Conservation (phyloP, 2,113 vertebrate species). For the Taurulus bubalis region DNA sequence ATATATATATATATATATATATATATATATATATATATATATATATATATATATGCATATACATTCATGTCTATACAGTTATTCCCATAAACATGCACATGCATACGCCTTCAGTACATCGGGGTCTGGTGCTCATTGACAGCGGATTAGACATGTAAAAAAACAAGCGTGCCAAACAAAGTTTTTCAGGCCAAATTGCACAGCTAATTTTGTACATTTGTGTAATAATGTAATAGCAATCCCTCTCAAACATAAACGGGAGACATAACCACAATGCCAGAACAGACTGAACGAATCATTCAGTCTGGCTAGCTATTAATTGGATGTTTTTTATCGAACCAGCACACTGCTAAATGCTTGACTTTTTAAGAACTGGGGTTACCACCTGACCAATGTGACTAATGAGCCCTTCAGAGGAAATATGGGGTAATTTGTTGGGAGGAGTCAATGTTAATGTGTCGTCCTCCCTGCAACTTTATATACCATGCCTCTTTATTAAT, state of each 20-base stretch:
- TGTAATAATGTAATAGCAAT: not conserved
- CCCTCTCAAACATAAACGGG: not conserved
- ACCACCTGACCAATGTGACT: not conserved
- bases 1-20: too few species aligned
- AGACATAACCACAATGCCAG: not conserved
- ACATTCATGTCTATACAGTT: not conserved
- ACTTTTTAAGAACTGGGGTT: not conserved
- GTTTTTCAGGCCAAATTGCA: not conserved
- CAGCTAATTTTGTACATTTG: not conserved
- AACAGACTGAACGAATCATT: too few species aligned
- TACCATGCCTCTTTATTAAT: slow-evolving; percentile 17
- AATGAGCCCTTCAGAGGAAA: slow-evolving; percentile 33
- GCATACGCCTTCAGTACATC: not conserved
- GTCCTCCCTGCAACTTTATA: slow-evolving; percentile 8
- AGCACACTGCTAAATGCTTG: not conserved
- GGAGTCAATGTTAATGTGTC: slow-evolving; percentile 19
- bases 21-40: too few species aligned
- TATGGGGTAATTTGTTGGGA: slow-evolving; percentile 3
- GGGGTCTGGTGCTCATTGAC: not conserved
- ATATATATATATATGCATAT: too few species aligned
- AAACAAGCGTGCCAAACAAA: not conserved
- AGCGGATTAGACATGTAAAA: not conserved
- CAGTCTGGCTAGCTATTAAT: not conserved
- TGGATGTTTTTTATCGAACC: not conserved
- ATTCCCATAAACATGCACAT: not conserved